Evolutionary conservation across 1,140 invertebrate species (phyloP), one percentile per base, ranked within the genome.

Genomic region (Philopotamus ludificatus): DNA sequence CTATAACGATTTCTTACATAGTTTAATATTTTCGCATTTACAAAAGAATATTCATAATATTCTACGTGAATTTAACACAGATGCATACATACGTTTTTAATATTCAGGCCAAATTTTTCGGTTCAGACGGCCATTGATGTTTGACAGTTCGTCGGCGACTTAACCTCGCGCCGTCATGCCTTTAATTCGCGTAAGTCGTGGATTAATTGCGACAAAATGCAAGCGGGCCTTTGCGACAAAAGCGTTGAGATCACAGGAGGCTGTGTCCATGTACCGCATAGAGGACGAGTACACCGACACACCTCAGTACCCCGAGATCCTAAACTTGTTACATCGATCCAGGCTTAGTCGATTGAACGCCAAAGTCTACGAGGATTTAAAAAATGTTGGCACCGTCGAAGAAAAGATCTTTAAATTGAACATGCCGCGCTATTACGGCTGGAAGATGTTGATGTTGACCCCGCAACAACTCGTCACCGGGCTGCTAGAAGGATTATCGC

Each of bases 341-440:
- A 58, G 22, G 16, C 44, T 22, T 57, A 12, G 57, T 21, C 76
- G 83, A 20, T 71, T 76, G 59, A 75, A 75, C 22, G 71, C 82
- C 66, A 62, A 73, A 1, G 76, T 81, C 72, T 74, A 86, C 71
- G 76, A 89, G 21, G 79, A 85, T 70, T 84, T 93, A 20, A 82
- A 84, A 71, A 73, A 78, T 4, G 67, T 90, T 34, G 79, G 85
- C 47, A 91, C 89, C 0, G 82, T 92, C 0, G 92, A 94, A 76
- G 89, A 93, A 77, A 94, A 94, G 74, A 79, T 90, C 57, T 85
- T 91, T 45, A 89, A 88, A 72, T 60, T 92, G 2, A 92, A 92
- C 74, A 87, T 93, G 84, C 87, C 88, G 3, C 82, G 83, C 50
- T 92, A 88, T 74, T 93, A 91, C 75, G 90, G 91, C 4, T 93